Base-by-base conservation (phyloP, 2,113 vertebrate species). In the human region DNA sequence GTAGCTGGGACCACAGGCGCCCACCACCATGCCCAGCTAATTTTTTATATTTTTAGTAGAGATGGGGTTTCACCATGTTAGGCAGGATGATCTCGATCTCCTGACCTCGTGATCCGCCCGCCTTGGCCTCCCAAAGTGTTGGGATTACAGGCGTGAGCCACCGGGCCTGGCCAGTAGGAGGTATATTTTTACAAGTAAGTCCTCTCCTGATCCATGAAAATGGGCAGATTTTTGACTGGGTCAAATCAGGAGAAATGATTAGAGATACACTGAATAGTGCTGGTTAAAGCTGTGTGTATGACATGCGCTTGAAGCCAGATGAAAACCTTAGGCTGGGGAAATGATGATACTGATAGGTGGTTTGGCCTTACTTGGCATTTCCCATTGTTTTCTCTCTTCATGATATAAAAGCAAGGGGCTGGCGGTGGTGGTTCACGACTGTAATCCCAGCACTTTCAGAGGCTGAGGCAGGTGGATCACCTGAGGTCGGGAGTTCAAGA, bases 141-240 rank as follows among this genome's bases (percentile, higher is more conserved):
- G 45, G 45, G 45, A 45, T 45, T 45, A 45, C 45, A 45, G 45
- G 45, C 45, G 45, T 45, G 45, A 45, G 45, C 45, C 45, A 45
- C 8, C 45, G 9, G 45, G 45, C 45, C 45, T 45, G 1, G 45
- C 45, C 45, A 98, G 99, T 99, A 30, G 61, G 48, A 57, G 99
- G 99, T 98, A 99, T 99, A 98, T 99, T 99, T 96, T 98, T 99
- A 94, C 99, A 99, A 99, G 99, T 99, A 98, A 97, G 97, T 95
- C 64, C 96, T 88, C 38, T 88, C 59, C 30, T 89, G 10, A 52
- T 85, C 25, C 7, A 57, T 85, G 43, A 94, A 93, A 90, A 93
- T 43, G 75, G 57, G 89, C 82, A 78, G 70, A 76, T n/a, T 93
- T 97, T 86, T 88, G 16, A 85, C 61, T 64, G 12, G 61, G 27